A percentile compares a stretch with the other conserved stretches of the same genome.
Evolutionary conservation across 2,113 vertebrate genomes (phyloP).

Genomic region (Circaetus cinerascens): DNA sequence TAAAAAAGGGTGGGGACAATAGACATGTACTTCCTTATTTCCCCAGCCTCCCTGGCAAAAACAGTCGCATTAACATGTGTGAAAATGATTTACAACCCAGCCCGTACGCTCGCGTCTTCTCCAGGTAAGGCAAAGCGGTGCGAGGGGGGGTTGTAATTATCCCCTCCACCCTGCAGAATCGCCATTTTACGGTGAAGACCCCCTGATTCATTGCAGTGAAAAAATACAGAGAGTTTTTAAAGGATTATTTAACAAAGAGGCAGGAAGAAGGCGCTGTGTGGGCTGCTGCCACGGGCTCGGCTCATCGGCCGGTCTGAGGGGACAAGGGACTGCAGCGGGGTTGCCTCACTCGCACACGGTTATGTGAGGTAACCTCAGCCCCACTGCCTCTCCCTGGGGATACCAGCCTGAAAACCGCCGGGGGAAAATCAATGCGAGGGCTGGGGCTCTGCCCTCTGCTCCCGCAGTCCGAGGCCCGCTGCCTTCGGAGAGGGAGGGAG

Average conservation of each 20-base stretch:
- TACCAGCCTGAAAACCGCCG: background rate
- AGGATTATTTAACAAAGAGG: background rate
- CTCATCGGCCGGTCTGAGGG: background rate
- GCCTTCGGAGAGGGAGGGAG: background rate
- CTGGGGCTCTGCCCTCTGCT: background rate
- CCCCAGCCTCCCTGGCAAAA: background rate
- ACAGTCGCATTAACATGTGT: background rate
- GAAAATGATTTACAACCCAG: background rate
- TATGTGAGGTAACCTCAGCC: background rate
- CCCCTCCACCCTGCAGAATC: background rate
- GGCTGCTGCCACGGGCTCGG: accelerated
- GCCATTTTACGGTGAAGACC: accelerated
- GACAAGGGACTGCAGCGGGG: background rate
- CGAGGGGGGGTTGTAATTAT: background rate
- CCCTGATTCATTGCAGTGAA: background rate
- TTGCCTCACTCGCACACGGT: background rate
- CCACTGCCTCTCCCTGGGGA: background rate
- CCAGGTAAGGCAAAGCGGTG: accelerated
- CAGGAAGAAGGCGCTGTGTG: background rate
- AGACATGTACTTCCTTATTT: background rate
- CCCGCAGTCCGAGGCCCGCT: background rate
- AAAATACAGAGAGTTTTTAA: background rate
- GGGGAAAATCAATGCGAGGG: background rate
- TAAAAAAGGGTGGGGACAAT: background rate
- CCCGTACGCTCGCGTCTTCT: background rate